Percentiles rank a stretch among this genome's conserved stretches.
These are phyloP conservation scores for Podarcis lilfordi DNA, from an alignment of 2,797 vertebrate species.

Conservation along the genomic window DNA sequence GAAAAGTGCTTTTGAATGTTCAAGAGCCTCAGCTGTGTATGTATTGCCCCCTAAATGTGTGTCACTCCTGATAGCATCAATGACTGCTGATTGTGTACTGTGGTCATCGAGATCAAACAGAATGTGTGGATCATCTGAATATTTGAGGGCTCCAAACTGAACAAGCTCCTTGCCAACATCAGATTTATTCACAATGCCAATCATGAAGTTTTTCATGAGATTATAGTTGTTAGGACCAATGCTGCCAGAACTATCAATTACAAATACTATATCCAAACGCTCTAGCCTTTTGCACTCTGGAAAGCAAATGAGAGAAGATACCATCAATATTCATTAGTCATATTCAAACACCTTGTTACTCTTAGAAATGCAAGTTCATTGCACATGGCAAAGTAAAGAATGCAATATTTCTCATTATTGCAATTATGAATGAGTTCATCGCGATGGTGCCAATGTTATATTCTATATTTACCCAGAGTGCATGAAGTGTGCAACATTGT, in stretches of 20 bases:
- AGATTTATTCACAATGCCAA: slow-evolving; percentile 70
- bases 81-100: slow-evolving; percentile 54
- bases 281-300: slow-evolving; percentile 72
- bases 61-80: slow-evolving; percentile 51
- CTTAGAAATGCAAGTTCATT: background rate
- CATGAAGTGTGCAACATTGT: background rate
- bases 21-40: slow-evolving; percentile 64
- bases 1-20: slow-evolving; percentile 67
- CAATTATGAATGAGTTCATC: background rate
- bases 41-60: slow-evolving; percentile 31
- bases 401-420: background rate
- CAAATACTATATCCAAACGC: slow-evolving; percentile 74
- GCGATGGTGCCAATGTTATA: background rate
- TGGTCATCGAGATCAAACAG: slow-evolving; percentile 63
- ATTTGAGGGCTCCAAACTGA: slow-evolving; percentile 74
- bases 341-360: background rate
- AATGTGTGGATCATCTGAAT: slow-evolving; percentile 52
- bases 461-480: background rate
- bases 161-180: slow-evolving; percentile 68
- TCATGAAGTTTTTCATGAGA: slow-evolving; percentile 73
- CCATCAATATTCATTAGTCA: background rate
- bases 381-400: background rate
- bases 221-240: slow-evolving; percentile 48
- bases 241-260: slow-evolving; percentile 74
- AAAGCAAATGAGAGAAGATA: slow-evolving; percentile 16